Base-by-base conservation (phyloP, 2,113 vertebrate species). In the Barbus barbus region DNA sequence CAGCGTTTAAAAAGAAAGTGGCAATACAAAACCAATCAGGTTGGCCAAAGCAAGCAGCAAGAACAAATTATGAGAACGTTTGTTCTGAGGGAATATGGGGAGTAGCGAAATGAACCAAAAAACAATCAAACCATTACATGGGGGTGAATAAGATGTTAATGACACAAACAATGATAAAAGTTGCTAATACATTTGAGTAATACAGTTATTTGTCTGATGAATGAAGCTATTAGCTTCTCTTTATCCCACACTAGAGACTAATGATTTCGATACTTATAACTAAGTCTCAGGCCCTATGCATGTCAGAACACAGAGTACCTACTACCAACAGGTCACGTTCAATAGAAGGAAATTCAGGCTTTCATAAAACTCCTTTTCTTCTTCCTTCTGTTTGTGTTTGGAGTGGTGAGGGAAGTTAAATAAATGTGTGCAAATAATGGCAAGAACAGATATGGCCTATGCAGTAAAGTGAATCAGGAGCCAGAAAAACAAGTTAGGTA, bases 1-100 rank as follows among this genome's bases (percentile, higher is more conserved):
- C 94, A 96, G 95, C 95, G 75, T 89, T 84, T 87, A 81, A 89
- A 92, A 80, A 89, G 82, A 89, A 89, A 48, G 88, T 1, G 86
- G 88, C 89, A 16, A 83, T 2, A 86, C 82, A 88, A 85, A 91
- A 91, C 7, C 80, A 84, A 61, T 80, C 65, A 85, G 61, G 58
- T 65, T 91, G 76, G 92, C 46, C 41, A 60, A 67, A 1, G 75
- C 69, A 86, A 69, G 78, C 58, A 86, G 38, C 9, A 41, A 46
- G 63, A 82, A 31, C 69, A 58, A 65, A 79, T 8, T 11, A 69
- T 12, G 14, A 53, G 9, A 53, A 33, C 13, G n/a, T 13, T 5
- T 53, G 28, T 76, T 22, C 3, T 13, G 16, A 74, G 58, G 31
- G 12, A 46, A 16, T 73, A 38, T 0, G 28, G 18, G 51, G 48